phyloP scores from a whole-genome alignment of 2,888 invertebrate species.

The Thecophora atra region DNA sequence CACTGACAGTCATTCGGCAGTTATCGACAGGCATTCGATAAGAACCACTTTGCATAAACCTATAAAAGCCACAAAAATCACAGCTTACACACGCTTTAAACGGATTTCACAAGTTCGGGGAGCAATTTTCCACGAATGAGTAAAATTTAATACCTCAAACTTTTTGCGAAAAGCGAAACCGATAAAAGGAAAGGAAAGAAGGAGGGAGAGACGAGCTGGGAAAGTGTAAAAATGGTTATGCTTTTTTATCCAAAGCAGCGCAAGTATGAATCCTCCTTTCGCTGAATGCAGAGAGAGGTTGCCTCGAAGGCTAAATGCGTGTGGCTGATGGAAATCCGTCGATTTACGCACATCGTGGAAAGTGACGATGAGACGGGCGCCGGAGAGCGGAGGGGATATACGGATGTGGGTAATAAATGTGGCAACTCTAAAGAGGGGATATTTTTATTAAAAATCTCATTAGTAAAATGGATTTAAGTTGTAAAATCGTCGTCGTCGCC shows the following conservation, averaged over 20 bases:
- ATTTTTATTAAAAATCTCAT: slow-evolving; percentile 49
- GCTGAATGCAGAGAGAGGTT: background rate
- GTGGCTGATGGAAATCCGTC: too few relatives aligned
- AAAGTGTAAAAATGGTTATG: too few relatives aligned
- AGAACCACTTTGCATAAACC: slow-evolving; percentile 34
- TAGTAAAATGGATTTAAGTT: slow-evolving; percentile 50
- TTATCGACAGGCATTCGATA: slow-evolving; percentile 4
- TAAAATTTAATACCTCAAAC: slow-evolving; percentile 9
- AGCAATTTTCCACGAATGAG: background rate
- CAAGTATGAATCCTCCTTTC: too few relatives aligned
- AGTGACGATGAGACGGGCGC: background rate
- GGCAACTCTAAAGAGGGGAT: background rate
- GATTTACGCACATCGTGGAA: too few relatives aligned
- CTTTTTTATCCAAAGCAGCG: too few relatives aligned
- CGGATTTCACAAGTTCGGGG: slow-evolving; percentile 11
- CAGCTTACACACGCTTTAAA: slow-evolving; percentile 30
- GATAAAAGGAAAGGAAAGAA: background rate
- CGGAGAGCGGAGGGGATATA: background rate
- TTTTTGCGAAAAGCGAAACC: background rate
- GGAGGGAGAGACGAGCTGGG: background rate
- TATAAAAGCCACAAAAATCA: slow-evolving; percentile 23
- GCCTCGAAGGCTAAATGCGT: background rate
- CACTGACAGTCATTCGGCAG: too few relatives aligned
- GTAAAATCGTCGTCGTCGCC: slow-evolving; percentile 40
- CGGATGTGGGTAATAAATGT: background rate